Percentiles rank a stretch among this genome's conserved stretches.
Evolutionary conservation across 1,140 invertebrate genomes (phyloP).

Genomic region (Coenobita brevimanus): DNA sequence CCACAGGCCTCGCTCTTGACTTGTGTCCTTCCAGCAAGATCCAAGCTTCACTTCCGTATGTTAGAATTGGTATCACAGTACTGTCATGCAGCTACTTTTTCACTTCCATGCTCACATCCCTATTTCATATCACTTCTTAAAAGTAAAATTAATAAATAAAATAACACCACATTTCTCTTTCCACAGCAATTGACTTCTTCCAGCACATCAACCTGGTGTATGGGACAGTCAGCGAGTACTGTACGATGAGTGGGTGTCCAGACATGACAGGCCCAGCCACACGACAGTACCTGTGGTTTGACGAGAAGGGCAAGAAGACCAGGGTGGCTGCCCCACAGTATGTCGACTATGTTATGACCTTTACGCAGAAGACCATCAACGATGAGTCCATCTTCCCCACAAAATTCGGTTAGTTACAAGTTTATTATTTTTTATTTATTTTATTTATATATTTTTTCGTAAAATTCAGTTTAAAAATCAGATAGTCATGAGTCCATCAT

Average conservation of each 20-base stretch:
- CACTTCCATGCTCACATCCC: too few species aligned
- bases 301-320: conserved; percentile 98
- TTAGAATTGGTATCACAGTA: too few species aligned
- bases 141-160: too few species aligned
- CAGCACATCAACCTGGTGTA: conserved; percentile 98
- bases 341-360: conserved; percentile 99
- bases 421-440: too few species aligned
- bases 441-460: too few species aligned
- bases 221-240: conserved; percentile 98
- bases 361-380: conserved; percentile 96
- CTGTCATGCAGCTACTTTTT: too few species aligned
- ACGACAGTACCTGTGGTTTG: conserved; percentile 96
- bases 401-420: conserved; percentile 89
- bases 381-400: conserved; percentile 98
- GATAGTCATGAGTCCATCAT: too few species aligned
- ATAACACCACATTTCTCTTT: conserved; percentile 42
- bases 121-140: too few species aligned
- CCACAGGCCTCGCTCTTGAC: too few species aligned
- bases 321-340: conserved; percentile 97
- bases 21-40: too few species aligned
- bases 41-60: too few species aligned
- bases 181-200: conserved; percentile 96
- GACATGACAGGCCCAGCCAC: conserved; percentile 91
- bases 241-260: conserved; percentile 92
- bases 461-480: too few species aligned